Conservation (phyloP, 2,113 vertebrate genomes). For the Orcinus orca region DNA sequence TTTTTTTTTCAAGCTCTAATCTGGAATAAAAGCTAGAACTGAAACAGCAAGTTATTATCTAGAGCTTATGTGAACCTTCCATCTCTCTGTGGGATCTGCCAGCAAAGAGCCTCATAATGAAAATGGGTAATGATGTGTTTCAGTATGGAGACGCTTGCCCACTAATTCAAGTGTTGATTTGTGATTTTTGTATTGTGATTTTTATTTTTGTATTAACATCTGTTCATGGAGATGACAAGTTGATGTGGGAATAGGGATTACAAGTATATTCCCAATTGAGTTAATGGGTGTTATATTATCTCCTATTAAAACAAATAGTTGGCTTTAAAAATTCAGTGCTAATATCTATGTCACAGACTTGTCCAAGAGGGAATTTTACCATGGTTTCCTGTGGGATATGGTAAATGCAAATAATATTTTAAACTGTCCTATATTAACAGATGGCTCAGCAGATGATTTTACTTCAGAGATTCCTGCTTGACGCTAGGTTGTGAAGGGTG, state of each 20-base stretch:
- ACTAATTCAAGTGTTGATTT: neutral
- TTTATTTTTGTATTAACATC: conserved; percentile 50
- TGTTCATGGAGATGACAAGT: neutral
- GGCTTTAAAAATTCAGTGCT: conserved; percentile 63
- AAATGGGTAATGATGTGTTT: neutral
- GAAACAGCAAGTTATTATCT: neutral
- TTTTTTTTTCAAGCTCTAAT: neutral
- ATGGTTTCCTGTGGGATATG: neutral
- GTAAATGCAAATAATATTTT: conserved; percentile 65
- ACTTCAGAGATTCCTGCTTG: conserved; percentile 23
- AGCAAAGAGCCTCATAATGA: neutral
- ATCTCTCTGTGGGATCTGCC: neutral
- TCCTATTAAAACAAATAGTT: neutral
- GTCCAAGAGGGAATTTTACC: conserved; percentile 33
- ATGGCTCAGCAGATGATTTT: conserved; percentile 43
- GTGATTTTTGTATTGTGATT: neutral
- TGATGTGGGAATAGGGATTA: neutral
- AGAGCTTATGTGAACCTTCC: neutral
- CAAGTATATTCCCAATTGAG: neutral
- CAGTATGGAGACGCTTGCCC: neutral
- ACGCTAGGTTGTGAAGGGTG: neutral
- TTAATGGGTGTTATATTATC: conserved; percentile 40
- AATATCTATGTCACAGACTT: conserved; percentile 64
- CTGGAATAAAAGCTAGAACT: neutral
- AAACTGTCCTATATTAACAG: conserved; percentile 55